These are phyloP conservation scores for Formica aserva DNA, from an alignment of 2,888 invertebrate species.

Conservation along the genomic window DNA sequence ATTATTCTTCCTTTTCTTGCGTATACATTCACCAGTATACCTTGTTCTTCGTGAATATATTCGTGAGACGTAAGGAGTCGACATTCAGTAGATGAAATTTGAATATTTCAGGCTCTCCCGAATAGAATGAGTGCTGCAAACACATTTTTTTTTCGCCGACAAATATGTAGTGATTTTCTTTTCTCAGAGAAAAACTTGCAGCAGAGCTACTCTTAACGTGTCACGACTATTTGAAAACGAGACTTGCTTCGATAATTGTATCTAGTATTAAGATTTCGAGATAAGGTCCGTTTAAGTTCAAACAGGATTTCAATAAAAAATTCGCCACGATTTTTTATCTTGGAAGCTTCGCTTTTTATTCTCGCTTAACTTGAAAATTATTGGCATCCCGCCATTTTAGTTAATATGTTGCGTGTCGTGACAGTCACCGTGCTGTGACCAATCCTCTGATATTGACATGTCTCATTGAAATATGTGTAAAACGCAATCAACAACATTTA, in stretches of 20 bases:
- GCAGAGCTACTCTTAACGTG: neutral
- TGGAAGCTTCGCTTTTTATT: neutral
- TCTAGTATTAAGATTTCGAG: neutral
- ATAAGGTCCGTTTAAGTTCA: neutral
- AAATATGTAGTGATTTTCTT: neutral
- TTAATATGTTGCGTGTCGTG: neutral
- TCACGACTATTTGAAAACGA: neutral
- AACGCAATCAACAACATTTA: slow-evolving; percentile 25
- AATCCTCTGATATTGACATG: slow-evolving; percentile 16
- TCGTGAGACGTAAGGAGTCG: slow-evolving; percentile 10
- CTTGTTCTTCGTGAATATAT: slow-evolving; percentile 47
- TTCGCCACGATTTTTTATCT: neutral
- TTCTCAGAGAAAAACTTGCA: neutral
- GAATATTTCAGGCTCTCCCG: slow-evolving; percentile 35
- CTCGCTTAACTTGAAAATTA: neutral
- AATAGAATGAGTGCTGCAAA: slow-evolving; percentile 5
- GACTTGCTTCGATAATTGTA: neutral
- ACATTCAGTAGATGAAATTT: slow-evolving; percentile 41
- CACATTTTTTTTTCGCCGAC: slow-evolving; percentile 31
- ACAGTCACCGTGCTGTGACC: neutral
- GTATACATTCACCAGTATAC: slow-evolving; percentile 26
- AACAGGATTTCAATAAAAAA: neutral
- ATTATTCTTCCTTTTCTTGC: slow-evolving; percentile 45
- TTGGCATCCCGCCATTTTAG: slow-evolving; percentile 16
- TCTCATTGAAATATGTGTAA: slow-evolving; percentile 31